These are phyloP conservation scores for Xestia sexstrigata DNA, from an alignment of 2,888 invertebrate species.

Conservation along the genomic window DNA sequence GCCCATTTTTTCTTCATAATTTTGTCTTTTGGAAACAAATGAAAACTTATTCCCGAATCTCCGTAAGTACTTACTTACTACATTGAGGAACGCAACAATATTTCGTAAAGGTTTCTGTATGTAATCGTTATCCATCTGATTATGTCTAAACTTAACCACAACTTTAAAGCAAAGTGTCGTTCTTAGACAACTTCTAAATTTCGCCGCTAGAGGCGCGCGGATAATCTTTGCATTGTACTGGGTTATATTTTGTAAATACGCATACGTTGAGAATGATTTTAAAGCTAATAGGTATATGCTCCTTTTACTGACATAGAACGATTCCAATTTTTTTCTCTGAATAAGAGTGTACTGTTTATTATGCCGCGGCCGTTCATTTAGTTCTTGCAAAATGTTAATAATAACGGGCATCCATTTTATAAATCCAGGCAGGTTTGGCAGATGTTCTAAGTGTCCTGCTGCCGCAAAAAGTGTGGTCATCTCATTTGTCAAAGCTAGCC, in stretches of 20 bases:
- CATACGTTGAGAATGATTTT: not conserved
- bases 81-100: too few relatives aligned
- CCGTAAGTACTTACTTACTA: too few relatives aligned
- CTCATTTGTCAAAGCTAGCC: slow-evolving; percentile 38
- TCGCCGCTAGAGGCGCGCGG: too few relatives aligned
- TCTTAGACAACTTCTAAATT: too few relatives aligned
- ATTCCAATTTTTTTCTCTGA: not conserved
- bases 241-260: not conserved
- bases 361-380: not conserved
- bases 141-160: too few relatives aligned
- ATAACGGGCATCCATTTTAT: slow-evolving; percentile 1
- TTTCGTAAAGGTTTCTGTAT: too few relatives aligned
- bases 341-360: not conserved
- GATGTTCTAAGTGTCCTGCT: slow-evolving; percentile 13
- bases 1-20: too few relatives aligned
- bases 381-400: not conserved
- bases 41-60: too few relatives aligned
- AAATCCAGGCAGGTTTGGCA: slow-evolving; percentile 31
- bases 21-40: too few relatives aligned
- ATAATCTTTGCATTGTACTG: too few relatives aligned
- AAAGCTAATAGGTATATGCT: not conserved
- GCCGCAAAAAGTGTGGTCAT: not conserved
- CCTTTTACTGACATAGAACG: not conserved
- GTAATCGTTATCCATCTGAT: too few relatives aligned
- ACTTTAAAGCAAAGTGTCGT: too few relatives aligned